phyloP scores from a whole-genome alignment of 2,888 invertebrate species.

The Hydrotaea cyrtoneurina region DNA sequence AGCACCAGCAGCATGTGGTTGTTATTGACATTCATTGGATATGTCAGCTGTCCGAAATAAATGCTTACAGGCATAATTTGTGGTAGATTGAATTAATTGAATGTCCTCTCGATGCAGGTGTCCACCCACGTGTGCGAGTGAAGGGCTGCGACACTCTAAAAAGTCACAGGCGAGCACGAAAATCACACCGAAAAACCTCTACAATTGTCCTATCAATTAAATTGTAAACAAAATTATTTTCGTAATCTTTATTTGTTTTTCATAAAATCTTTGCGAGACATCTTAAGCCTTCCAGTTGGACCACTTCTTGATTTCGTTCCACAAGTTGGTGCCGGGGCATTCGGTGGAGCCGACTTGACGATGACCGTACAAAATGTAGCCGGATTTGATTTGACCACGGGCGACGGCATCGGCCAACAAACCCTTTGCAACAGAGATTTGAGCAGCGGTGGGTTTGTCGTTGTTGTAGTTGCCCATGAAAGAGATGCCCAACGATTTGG shows the following conservation, averaged over 20 bases:
- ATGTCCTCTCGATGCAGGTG: conserved; percentile 39
- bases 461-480: conserved; percentile 72
- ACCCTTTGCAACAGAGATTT: conserved; percentile 80
- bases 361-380: conserved; percentile 85
- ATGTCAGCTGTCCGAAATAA: background rate
- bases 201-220: no score
- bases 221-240: no score
- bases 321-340: conserved; percentile 85
- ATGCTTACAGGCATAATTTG: conserved; percentile 12
- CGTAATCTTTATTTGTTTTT: no score
- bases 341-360: conserved; percentile 83
- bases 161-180: no score
- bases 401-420: conserved; percentile 83
- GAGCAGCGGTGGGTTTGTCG: conserved; percentile 67
- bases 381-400: conserved; percentile 82
- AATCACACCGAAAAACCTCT: no score
- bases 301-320: conserved; percentile 84
- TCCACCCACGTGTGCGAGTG: no score
- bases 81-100: conserved; percentile 58
- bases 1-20: background rate
- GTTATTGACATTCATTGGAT: background rate
- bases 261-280: no score
- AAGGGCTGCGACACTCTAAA: no score
- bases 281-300: conserved; percentile 79
- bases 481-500: conserved; percentile 72